Evolutionary conservation across 2,888 invertebrate species (phyloP).

Genomic region (Plebejus anna): DNA sequence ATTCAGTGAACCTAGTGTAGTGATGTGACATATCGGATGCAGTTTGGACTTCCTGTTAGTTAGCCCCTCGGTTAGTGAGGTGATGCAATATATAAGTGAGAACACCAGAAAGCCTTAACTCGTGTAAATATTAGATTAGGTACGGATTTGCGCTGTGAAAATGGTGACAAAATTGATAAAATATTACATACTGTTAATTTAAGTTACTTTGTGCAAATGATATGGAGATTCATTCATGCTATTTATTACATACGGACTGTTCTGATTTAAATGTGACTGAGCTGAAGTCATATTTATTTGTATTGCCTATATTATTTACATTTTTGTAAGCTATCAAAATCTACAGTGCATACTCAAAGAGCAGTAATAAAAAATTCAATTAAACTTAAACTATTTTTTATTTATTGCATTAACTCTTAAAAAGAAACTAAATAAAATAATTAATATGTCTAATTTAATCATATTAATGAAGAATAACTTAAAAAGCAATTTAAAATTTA

Average conservation of each 20-base stretch:
- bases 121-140: conserved; percentile 71
- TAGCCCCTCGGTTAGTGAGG: conserved; percentile 39
- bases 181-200: conserved; percentile 46
- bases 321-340: not conserved
- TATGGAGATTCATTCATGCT: conserved; percentile 47
- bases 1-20: conserved; percentile 37
- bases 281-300: conserved; percentile 7
- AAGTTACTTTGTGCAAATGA: conserved; percentile 63
- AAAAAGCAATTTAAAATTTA: not conserved
- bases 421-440: too few relatives aligned
- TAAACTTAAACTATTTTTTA: not conserved
- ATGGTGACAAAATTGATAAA: conserved; percentile 56
- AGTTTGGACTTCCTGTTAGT: conserved; percentile 45
- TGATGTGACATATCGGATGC: conserved; percentile 33
- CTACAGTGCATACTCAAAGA: not conserved
- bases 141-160: conserved; percentile 57
- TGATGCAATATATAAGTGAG: conserved; percentile 53
- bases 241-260: conserved; percentile 30
- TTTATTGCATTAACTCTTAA: not conserved
- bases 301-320: not conserved
- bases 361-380: not conserved
- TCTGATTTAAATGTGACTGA: conserved; percentile 17
- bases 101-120: conserved; percentile 69
- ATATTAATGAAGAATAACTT: too few relatives aligned
- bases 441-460: not conserved